phyloP scores from a whole-genome alignment of 2,113 vertebrate species.

The Elaphurus davidianus region DNA sequence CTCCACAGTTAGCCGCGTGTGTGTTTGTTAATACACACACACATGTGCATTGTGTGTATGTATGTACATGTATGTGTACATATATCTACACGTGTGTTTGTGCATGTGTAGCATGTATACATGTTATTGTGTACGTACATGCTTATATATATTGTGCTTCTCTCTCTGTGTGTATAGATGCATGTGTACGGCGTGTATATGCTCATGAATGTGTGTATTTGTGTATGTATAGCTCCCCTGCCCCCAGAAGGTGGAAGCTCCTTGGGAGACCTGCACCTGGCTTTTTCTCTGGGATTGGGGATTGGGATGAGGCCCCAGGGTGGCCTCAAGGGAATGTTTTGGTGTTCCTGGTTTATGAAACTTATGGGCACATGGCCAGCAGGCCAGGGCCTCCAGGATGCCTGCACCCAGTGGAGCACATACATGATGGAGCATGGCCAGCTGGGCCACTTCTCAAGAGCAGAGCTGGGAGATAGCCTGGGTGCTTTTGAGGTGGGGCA shows the following conservation, averaged over 20 bases:
- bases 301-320: too few relatives aligned
- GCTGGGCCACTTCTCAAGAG: background rate
- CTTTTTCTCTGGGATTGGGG: background rate
- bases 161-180: background rate
- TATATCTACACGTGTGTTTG: background rate
- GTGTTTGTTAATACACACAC: background rate
- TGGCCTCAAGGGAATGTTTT: background rate
- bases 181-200: background rate
- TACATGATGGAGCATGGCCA: background rate
- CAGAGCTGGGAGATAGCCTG: background rate
- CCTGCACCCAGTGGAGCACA: background rate
- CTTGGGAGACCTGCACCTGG: background rate
- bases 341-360: background rate
- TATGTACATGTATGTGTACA: accelerated
- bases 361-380: accelerated
- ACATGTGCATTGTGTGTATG: too few relatives aligned
- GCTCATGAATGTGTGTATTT: background rate
- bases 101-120: background rate
- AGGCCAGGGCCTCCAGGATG: background rate
- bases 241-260: background rate
- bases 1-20: background rate
- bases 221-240: background rate
- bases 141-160: background rate
- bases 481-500: background rate
- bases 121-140: background rate